Base-by-base conservation (phyloP, 2,113 vertebrate species). In the cat (Felis catus) region DNA sequence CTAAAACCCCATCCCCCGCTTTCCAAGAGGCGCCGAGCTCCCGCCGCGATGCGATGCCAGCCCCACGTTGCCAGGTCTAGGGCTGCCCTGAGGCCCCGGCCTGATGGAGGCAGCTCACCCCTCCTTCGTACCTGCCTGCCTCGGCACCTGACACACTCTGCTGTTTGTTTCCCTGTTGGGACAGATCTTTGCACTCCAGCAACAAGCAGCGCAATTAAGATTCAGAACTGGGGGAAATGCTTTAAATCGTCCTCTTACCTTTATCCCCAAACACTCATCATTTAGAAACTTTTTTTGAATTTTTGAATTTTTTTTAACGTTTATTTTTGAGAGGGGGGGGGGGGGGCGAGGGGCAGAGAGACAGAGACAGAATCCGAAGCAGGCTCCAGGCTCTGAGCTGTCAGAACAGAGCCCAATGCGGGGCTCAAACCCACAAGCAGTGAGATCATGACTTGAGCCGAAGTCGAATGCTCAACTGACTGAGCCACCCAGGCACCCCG, bases 31-130 rank as follows among this genome's bases (percentile, higher is more conserved):
- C 8, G 11, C 4, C 2, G 4, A 39, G 45, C 29, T 51, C 16
- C 2, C 36, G n/a, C 51, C 53, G 80, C 15, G 29, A 12, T 61
- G 80, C 19, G 23, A 12, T 6, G 25, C 7, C 51, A 58, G 92
- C 45, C 58, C 66, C 14, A 31, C 0, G 0, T 3, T 1, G 0
- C 63, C 0, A 0, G 5, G 9, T 25, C n/a, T 36, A 18, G 7
- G 55, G 91, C 84, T 61, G 13, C 39, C 45, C 16, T 0, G 10
- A 36, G 19, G 41, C 23, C 41, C 61, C 19, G 76, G 76, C 23
- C 10, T 9, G 0, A 0, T 0, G 3, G 10, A 33, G 66, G 33
- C 1, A 2, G 39, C 15, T 13, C n/a, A 10, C 4, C 27, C 12
- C 23, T 25, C 80, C 36, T 65, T 10, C 16, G 9, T 6, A 8